Conservation (phyloP, 92 coral and sea anemone species). For the Montipora capitata region DNA sequence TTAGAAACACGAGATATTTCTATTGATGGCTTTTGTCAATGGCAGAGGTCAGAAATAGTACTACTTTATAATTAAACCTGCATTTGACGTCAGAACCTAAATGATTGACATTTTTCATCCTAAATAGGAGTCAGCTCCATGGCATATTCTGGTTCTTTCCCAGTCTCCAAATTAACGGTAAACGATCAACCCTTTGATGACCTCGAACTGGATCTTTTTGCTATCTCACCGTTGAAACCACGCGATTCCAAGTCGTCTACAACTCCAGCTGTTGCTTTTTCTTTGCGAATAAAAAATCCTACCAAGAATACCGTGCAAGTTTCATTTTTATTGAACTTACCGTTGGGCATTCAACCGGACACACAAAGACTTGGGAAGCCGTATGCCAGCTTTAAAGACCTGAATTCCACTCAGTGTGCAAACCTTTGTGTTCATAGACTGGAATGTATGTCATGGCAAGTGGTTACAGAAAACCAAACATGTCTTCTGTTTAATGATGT, state of each 20-base stretch:
- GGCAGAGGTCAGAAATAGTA: too few relatives aligned
- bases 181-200: constrained; percentile 30
- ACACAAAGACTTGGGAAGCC: constrained; percentile 24
- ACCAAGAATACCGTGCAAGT: background rate
- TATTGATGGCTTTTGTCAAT: background rate
- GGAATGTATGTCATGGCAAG: constrained; percentile 52
- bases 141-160: constrained; percentile 59
- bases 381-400: background rate
- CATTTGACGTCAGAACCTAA: background rate
- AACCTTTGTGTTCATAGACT: background rate
- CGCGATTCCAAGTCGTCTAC: constrained; percentile 56
- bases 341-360: constrained; percentile 50
- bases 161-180: constrained; percentile 52
- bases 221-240: constrained; percentile 45
- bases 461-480: constrained; percentile 8
- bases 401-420: constrained; percentile 1
- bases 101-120: background rate
- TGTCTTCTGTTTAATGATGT: constrained; percentile 22
- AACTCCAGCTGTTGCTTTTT: constrained; percentile 41
- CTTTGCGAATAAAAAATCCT: constrained; percentile 46
- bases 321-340: constrained; percentile 44
- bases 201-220: constrained; percentile 37
- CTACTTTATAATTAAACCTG: too few relatives aligned
- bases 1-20: too few relatives aligned
- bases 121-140: constrained; percentile 41